phyloP scores from a whole-genome alignment of 2,888 invertebrate genomes.

The Pristionchus fissidentatus region DNA sequence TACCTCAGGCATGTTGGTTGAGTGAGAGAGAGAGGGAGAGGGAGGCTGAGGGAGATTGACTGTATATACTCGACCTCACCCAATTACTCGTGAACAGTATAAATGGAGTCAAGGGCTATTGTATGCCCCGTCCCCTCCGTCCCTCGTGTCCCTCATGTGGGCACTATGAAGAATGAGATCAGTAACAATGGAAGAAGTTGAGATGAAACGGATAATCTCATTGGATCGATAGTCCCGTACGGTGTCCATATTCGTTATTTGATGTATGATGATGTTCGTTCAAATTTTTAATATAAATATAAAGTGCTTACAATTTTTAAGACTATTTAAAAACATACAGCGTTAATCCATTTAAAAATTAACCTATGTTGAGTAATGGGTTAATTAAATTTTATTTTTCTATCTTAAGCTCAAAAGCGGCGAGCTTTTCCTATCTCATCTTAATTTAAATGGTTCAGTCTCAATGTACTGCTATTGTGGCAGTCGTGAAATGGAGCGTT shows the following conservation, averaged over 20 bases:
- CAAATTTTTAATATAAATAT: not conserved
- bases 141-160: too few relatives aligned
- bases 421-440: not conserved
- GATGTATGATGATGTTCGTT: not conserved
- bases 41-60: conserved; percentile 1
- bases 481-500: not conserved
- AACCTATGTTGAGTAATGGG: not conserved
- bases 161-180: conserved; percentile 6
- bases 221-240: not conserved
- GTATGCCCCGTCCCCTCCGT: too few relatives aligned
- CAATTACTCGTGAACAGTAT: conserved; percentile 25
- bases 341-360: too few relatives aligned
- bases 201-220: not conserved
- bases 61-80: conserved; percentile 42
- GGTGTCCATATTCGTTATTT: not conserved
- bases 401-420: too few relatives aligned
- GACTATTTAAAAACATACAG: too few relatives aligned
- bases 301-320: not conserved
- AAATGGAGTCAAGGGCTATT: conserved; percentile 19
- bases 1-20: conserved; percentile 14
- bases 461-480: conserved; percentile 38
- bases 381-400: not conserved
- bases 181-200: not conserved
- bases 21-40: not conserved
- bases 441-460: conserved; percentile 28